A percentile compares a stretch with the other conserved stretches of the same genome.
Evolutionary conservation across 2,113 vertebrate species (phyloP).

Genomic region (Mugil cephalus): DNA sequence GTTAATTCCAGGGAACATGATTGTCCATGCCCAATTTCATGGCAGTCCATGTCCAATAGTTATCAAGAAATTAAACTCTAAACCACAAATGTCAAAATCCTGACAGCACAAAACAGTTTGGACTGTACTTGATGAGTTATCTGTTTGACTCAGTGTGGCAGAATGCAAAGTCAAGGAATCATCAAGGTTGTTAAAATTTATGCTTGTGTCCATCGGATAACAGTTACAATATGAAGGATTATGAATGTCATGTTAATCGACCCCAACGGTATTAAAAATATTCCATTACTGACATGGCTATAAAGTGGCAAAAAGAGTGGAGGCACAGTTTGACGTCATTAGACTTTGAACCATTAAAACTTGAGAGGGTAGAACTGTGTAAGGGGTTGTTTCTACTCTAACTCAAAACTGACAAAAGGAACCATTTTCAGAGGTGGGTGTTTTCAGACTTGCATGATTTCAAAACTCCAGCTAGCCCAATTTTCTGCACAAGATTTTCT

Average conservation of each 20-base stretch:
- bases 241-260: no score
- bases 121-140: no score
- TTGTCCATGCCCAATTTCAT: not conserved
- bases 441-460: constrained; percentile 10
- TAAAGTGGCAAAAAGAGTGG: not conserved
- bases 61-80: not conserved
- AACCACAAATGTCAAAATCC: not conserved
- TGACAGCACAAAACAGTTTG: no score
- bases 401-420: not conserved
- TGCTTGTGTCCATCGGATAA: no score
- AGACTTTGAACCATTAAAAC: constrained; percentile 20
- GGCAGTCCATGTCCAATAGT: no score
- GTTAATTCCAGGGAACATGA: no score
- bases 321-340: not conserved
- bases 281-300: not conserved
- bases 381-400: not conserved
- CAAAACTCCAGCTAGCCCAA: not conserved
- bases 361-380: not conserved
- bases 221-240: not conserved
- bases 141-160: no score
- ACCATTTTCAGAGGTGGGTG: not conserved
- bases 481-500: constrained; percentile 5
- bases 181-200: not conserved
- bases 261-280: no score
- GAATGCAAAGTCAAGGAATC: not conserved